Conservation (phyloP, 92 coral and sea anemone genomes). For the Parazoanthus darwini region DNA sequence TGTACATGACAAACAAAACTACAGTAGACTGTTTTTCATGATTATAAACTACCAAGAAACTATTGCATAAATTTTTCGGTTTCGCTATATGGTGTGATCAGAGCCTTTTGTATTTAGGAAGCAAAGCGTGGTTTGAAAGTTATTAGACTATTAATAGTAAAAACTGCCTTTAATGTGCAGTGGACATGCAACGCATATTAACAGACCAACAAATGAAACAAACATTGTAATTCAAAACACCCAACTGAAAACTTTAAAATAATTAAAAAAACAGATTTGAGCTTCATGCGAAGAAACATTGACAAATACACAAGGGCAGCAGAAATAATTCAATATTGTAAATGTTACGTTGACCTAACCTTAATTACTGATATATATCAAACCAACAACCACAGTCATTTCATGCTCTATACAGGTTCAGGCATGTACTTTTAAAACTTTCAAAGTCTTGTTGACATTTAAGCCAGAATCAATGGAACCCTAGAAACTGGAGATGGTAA, state of each 20-base stretch:
- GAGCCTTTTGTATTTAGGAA: neutral
- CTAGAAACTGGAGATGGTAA: too few species aligned
- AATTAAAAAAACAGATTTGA: too few species aligned
- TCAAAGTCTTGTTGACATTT: neutral
- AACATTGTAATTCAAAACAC: too few species aligned
- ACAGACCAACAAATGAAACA: neutral
- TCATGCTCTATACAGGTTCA: conserved; percentile 1
- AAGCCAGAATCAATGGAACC: neutral
- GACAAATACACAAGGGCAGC: too few species aligned
- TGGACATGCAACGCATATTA: too few species aligned
- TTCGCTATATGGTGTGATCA: neutral
- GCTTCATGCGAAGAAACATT: too few species aligned
- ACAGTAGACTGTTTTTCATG: too few species aligned
- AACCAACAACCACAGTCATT: neutral
- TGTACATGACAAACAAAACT: neutral
- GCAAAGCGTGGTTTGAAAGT: neutral
- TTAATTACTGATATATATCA: too few species aligned
- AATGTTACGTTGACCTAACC: neutral
- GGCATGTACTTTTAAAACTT: neutral
- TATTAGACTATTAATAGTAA: too few species aligned
- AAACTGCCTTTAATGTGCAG: neutral
- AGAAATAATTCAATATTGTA: too few species aligned
- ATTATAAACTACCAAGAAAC: neutral
- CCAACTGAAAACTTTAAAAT: too few species aligned
- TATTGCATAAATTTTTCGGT: neutral